Percentiles rank a stretch among this genome's conserved stretches.
Conservation (phyloP, 2,888 invertebrate species). For the Caprella mutica region DNA sequence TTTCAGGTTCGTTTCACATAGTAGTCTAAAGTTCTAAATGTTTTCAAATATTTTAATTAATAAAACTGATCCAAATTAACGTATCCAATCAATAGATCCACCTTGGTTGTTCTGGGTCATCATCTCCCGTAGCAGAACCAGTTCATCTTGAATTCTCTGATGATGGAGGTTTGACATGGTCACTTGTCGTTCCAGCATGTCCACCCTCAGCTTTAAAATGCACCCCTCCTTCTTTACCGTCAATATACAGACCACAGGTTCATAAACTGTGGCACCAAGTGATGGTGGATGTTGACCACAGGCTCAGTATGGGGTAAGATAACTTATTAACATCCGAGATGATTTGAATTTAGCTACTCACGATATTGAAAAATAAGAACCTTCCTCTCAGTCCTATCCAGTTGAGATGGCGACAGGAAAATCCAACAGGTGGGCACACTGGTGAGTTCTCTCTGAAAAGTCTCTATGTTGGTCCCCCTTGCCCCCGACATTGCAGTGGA, state of each 20-base stretch:
- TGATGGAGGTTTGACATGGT: conserved; percentile 40
- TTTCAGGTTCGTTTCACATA: conserved; percentile 22
- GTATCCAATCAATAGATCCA: too few species aligned
- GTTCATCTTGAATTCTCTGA: conserved; percentile 41
- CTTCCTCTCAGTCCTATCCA: conserved; percentile 12
- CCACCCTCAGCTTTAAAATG: conserved; percentile 37
- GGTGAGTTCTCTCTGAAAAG: conserved; percentile 33
- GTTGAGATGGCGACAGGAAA: conserved; percentile 25
- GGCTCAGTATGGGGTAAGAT: conserved; percentile 20
- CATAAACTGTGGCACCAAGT: conserved; percentile 20
- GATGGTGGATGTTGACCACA: conserved; percentile 21
- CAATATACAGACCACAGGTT: conserved; percentile 20
- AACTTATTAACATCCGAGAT: neutral
- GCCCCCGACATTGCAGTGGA: conserved; percentile 40
- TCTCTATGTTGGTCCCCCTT: conserved; percentile 40
- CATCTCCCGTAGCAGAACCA: conserved; percentile 7
- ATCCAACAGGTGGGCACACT: conserved; percentile 14
- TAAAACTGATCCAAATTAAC: too few species aligned
- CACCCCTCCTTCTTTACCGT: conserved; percentile 38
- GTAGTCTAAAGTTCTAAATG: neutral
- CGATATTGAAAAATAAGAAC: neutral
- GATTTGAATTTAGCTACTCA: neutral
- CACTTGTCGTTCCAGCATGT: conserved; percentile 39
- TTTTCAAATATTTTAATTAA: too few species aligned
- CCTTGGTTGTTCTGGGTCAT: conserved; percentile 14